These are phyloP conservation scores for Dendrocincla fuliginosa DNA, from an alignment of 2,797 vertebrate species.

Conservation along the genomic window DNA sequence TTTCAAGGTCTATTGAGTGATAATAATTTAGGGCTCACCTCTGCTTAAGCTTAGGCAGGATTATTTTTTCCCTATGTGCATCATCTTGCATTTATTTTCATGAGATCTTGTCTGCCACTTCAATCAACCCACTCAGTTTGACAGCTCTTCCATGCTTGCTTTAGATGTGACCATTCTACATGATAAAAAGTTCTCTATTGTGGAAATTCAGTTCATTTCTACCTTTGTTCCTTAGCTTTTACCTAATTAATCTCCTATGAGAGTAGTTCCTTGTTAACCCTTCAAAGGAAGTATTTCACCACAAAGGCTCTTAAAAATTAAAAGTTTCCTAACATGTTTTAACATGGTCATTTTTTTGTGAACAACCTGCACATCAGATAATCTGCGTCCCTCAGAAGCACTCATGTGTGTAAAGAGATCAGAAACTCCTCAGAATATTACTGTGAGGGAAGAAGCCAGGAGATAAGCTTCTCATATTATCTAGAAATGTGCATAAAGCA, in stretches of 20 bases:
- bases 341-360: neutral
- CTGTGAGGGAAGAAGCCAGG: neutral
- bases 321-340: neutral
- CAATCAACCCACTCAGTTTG: neutral
- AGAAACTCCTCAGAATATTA: neutral
- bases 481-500: neutral
- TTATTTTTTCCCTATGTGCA: neutral
- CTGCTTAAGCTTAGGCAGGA: neutral
- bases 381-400: neutral
- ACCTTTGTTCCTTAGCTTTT: neutral
- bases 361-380: neutral
- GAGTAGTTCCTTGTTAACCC: neutral
- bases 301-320: neutral
- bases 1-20: neutral
- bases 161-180: neutral
- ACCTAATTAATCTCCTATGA: neutral
- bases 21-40: neutral
- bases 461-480: neutral
- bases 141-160: neutral
- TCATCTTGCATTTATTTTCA: neutral
- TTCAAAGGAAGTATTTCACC: neutral
- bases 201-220: neutral
- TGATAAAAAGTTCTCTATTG: neutral
- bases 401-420: neutral
- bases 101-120: neutral